phyloP scores from a whole-genome alignment of 2,888 invertebrate genomes.

The Beris morrisii region DNA sequence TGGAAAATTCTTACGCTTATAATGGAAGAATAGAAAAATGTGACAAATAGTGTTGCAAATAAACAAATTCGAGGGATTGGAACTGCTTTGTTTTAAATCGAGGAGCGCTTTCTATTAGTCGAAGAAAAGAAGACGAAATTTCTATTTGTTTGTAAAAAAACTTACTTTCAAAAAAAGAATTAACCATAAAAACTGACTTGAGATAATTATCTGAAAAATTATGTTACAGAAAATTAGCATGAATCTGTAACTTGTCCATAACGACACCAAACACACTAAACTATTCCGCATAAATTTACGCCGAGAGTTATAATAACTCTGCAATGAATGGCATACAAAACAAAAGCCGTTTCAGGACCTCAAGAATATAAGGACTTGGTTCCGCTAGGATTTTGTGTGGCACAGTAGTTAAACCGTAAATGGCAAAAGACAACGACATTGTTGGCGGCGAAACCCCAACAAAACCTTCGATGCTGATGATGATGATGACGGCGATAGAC shows the following conservation, averaged over 20 bases:
- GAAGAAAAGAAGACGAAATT: no score
- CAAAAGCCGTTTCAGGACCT: conserved; percentile 21
- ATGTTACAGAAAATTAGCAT: conserved; percentile 34
- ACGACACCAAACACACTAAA: conserved; percentile 20
- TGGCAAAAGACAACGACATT: conserved; percentile 35
- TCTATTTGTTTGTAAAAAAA: no score
- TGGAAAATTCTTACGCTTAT: no score
- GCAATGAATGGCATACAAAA: conserved; percentile 26
- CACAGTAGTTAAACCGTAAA: conserved; percentile 37
- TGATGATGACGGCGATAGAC: conserved; percentile 30
- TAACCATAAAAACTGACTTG: no score
- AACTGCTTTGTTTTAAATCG: no score
- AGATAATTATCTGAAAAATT: conserved; percentile 32
- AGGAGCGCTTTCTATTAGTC: no score
- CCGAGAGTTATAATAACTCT: conserved; percentile 25
- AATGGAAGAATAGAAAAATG: no score
- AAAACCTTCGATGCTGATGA: conserved; percentile 33
- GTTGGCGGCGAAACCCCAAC: conserved; percentile 31
- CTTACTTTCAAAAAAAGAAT: no score
- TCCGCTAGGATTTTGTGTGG: conserved; percentile 30
- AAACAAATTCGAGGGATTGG: no score
- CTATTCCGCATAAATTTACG: conserved; percentile 20
- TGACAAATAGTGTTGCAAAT: no score
- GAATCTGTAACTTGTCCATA: conserved; percentile 34
- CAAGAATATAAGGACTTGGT: conserved; percentile 25